These are phyloP conservation scores for Syrista parreyssii DNA, from an alignment of 2,888 invertebrate species.

Conservation along the genomic window DNA sequence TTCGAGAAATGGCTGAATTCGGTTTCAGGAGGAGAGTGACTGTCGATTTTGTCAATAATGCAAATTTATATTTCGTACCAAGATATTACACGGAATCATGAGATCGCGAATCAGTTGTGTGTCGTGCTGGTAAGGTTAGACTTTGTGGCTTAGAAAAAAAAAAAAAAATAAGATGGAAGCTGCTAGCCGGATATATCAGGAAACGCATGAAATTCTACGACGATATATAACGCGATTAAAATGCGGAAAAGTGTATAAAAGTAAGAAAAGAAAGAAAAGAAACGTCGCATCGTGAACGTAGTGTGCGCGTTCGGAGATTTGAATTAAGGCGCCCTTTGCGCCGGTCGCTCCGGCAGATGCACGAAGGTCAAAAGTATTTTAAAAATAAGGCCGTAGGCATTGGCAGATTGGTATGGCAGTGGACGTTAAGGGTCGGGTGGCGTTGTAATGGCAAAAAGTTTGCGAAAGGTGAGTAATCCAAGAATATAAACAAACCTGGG, in stretches of 20 bases:
- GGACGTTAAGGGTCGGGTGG: slow-evolving; percentile 83
- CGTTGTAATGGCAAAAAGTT: slow-evolving; percentile 84
- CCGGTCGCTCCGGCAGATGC: slow-evolving; percentile 59
- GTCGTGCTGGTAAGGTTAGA: too few species aligned
- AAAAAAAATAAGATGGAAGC: too few species aligned
- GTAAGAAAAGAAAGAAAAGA: slow-evolving; percentile 10
- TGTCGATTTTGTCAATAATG: too few species aligned
- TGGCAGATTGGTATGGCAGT: slow-evolving; percentile 71
- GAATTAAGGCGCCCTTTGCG: slow-evolving; percentile 58
- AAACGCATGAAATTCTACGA: too few species aligned
- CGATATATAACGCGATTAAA: neutral
- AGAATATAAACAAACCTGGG: slow-evolving; percentile 32
- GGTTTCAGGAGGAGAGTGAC: too few species aligned
- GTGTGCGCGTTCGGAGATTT: slow-evolving; percentile 37
- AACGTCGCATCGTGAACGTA: neutral
- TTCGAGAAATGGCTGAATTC: too few species aligned
- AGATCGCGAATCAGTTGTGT: too few species aligned
- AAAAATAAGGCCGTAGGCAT: slow-evolving; percentile 63
- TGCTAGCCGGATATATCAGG: too few species aligned
- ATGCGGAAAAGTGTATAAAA: slow-evolving; percentile 11
- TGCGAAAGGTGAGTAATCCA: slow-evolving; percentile 77
- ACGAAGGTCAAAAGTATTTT: slow-evolving; percentile 66
- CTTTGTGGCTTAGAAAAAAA: too few species aligned
- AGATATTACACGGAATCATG: too few species aligned
- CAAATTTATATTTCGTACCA: too few species aligned